Conservation (phyloP, 2,113 vertebrate species). For the Egretta garzetta region DNA sequence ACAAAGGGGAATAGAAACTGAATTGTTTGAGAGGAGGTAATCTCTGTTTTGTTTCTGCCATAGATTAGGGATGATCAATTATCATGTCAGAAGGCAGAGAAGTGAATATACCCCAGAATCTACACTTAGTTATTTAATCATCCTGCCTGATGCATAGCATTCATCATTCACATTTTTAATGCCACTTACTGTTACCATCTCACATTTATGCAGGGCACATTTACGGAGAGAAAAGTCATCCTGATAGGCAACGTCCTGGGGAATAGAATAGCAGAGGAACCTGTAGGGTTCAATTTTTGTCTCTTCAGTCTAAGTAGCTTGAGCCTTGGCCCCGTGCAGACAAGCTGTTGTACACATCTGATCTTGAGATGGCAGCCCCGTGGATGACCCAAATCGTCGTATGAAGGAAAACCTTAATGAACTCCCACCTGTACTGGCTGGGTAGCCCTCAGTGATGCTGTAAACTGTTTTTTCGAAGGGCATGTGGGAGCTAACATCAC, state of each 20-base stretch:
- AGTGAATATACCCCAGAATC: slow-evolving; percentile 13
- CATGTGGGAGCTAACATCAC: neutral
- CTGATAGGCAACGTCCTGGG: neutral
- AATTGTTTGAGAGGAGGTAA: slow-evolving; percentile 3
- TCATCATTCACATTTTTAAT: slow-evolving; percentile 24
- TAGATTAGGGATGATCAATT: slow-evolving; percentile 13
- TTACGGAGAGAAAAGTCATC: slow-evolving; percentile 16
- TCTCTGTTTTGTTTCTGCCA: slow-evolving; percentile 25
- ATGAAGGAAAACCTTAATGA: neutral
- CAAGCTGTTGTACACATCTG: neutral
- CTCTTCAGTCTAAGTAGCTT: neutral
- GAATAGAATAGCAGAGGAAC: neutral
- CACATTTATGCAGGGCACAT: neutral
- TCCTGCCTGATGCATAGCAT: slow-evolving; percentile 1
- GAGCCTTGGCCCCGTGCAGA: neutral
- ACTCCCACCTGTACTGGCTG: neutral
- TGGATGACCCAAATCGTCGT: accelerated
- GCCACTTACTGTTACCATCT: slow-evolving; percentile 4
- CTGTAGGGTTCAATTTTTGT: neutral
- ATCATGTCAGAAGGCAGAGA: neutral
- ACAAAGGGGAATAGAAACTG: neutral
- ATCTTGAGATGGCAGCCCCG: neutral
- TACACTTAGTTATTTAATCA: slow-evolving; percentile 31
- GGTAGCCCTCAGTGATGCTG: neutral
- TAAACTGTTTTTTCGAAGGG: neutral